Percentiles rank a stretch among this genome's conserved stretches.
phyloP scores from a whole-genome alignment of 2,113 vertebrate species.

The Arenaria interpres region DNA sequence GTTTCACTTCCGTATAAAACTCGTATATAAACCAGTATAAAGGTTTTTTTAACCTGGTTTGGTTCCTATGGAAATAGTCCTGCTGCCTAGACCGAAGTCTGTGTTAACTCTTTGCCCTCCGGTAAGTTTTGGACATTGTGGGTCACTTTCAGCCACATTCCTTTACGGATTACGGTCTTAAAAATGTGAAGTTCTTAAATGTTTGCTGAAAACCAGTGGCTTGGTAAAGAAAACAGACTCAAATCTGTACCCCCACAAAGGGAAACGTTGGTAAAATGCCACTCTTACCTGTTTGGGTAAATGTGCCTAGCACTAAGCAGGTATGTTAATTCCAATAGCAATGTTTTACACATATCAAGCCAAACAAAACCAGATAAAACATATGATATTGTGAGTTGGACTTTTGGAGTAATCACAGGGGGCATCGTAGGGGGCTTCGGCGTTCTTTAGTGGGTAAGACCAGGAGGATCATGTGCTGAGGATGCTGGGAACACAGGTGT shows the following conservation, averaged over 20 bases:
- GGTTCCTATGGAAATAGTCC: background rate
- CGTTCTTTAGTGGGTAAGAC: background rate
- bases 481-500: background rate
- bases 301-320: background rate
- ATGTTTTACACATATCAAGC: background rate
- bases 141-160: background rate
- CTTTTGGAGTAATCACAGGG: background rate
- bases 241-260: background rate
- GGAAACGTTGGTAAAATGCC: background rate
- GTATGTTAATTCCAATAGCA: background rate
- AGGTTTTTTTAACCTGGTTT: background rate
- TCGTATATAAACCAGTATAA: background rate
- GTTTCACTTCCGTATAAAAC: background rate
- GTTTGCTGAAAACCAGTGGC: background rate
- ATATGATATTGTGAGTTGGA: background rate
- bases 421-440: accelerated
- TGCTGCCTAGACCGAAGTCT: background rate
- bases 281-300: background rate
- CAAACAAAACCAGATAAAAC: background rate
- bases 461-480: background rate
- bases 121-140: background rate
- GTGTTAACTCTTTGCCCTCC: background rate
- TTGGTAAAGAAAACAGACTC: background rate
- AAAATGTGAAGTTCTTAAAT: background rate
- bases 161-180: background rate